A percentile compares a stretch with the other conserved stretches of the same genome.
Evolutionary conservation across 1,140 invertebrate genomes (phyloP).

Genomic region (Onthophagus taurus): DNA sequence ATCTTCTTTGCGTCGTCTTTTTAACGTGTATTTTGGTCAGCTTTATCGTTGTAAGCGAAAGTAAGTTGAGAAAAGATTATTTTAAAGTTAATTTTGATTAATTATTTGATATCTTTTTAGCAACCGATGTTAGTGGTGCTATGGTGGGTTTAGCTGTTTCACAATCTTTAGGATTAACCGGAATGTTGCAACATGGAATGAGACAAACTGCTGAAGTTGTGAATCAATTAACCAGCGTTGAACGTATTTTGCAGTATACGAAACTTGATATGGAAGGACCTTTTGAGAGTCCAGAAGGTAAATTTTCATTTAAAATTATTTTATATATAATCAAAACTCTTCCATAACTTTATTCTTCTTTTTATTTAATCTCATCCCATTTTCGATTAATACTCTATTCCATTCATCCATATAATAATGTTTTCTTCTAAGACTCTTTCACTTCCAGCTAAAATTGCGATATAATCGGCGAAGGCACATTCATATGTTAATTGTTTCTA

Average conservation of each 20-base stretch:
- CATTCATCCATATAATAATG: too few species aligned
- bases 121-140: constrained; percentile 30
- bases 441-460: too few species aligned
- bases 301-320: neutral
- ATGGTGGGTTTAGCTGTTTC: constrained; percentile 68
- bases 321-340: neutral
- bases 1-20: constrained; percentile 59
- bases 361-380: too few species aligned
- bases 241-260: constrained; percentile 63
- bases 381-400: too few species aligned
- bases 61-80: constrained; percentile 12
- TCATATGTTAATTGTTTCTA: too few species aligned
- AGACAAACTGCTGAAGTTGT: constrained; percentile 70
- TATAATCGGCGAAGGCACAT: too few species aligned
- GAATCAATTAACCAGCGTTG: constrained; percentile 73
- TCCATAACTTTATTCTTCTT: neutral
- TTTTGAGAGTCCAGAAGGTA: constrained; percentile 31
- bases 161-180: constrained; percentile 66
- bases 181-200: constrained; percentile 76
- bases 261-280: constrained; percentile 48
- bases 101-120: neutral
- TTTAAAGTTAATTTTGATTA: neutral
- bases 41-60: constrained; percentile 51
- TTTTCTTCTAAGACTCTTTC: too few species aligned
- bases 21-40: constrained; percentile 59